Base-by-base conservation (phyloP, 2,888 invertebrate species). In the Atrina japonica region DNA sequence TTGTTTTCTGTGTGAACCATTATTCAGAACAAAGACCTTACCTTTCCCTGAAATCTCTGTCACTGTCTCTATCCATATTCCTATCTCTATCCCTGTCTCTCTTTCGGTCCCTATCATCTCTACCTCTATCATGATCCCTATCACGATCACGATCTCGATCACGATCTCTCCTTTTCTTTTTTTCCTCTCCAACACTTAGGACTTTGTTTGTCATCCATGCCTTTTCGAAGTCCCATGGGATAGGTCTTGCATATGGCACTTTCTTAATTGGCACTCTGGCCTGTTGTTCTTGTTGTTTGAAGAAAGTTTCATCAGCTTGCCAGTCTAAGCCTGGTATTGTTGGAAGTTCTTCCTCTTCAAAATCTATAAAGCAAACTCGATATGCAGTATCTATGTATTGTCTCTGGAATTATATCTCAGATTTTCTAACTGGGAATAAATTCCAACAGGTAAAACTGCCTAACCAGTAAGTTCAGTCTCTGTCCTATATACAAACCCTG, bases 221-320 rank as follows among this genome's bases (percentile, higher is more conserved):
- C n/a, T 96, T 96, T 92, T 98, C 97, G 92, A 98, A 98, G 88
- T 97, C 96, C 84, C 96, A 94, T 2, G 98, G 98, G 89, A 98
- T 97, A 18, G 98, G 98, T 91, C 98, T 97, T 83, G 97, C 96
- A 88, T 96, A 98, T 7, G 98, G 97, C 65, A 96, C 96, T 88
- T 93, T 91, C 76, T 91, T 90, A 41, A 73, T 73, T 1, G 80
- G 80, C 40, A 75, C 66, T 6, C 55, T 66, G 18, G 73, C 70
- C 41, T 79, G 73, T 35, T 35, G 35, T 9, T 73, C 75, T 27
- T 75, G 75, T n/a, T 83, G 77, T 18, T 77, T 77, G 25, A 82
- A 67, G 35, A 78, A 80, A 60, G 81, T 73, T 43, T 78, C 80
- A 71, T 87, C 88, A 23, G 80, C 77, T 6, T 75, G 76, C 86